phyloP scores from a whole-genome alignment of 2,888 invertebrate genomes.

The Nasonia oneida region DNA sequence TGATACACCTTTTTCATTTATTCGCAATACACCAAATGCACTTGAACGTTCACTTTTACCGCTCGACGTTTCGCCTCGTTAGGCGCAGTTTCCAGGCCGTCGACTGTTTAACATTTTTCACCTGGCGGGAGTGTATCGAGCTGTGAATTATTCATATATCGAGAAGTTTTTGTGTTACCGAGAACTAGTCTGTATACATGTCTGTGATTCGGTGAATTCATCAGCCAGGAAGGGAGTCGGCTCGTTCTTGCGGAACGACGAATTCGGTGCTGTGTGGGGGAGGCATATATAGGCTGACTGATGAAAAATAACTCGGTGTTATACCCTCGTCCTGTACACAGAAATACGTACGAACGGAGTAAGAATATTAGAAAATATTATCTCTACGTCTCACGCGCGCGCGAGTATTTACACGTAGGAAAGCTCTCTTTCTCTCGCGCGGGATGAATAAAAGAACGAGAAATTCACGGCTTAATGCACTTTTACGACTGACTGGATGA shows the following conservation, averaged over 20 bases:
- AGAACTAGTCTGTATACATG: neutral
- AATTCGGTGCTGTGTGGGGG: too few species aligned
- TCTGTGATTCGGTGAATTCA: neutral
- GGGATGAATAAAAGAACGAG: neutral
- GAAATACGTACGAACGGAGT: neutral
- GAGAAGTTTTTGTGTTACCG: neutral
- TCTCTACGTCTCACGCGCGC: neutral
- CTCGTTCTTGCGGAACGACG: too few species aligned
- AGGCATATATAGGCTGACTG: too few species aligned
- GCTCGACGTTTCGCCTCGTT: neutral
- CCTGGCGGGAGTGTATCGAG: neutral
- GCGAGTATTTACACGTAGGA: neutral
- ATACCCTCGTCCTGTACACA: too few species aligned
- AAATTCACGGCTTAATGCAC: neutral
- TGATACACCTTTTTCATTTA: neutral
- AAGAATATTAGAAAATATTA: neutral
- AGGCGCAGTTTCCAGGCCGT: neutral
- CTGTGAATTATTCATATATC: neutral
- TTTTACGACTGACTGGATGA: slow-evolving; percentile 1
- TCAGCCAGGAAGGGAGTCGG: neutral
- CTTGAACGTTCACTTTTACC: neutral
- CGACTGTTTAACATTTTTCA: neutral
- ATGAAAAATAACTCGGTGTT: too few species aligned
- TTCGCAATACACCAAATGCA: neutral
- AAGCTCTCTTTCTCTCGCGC: neutral